Base-by-base conservation (phyloP, 2,113 vertebrate genomes). In the Dipodomys merriami region DNA sequence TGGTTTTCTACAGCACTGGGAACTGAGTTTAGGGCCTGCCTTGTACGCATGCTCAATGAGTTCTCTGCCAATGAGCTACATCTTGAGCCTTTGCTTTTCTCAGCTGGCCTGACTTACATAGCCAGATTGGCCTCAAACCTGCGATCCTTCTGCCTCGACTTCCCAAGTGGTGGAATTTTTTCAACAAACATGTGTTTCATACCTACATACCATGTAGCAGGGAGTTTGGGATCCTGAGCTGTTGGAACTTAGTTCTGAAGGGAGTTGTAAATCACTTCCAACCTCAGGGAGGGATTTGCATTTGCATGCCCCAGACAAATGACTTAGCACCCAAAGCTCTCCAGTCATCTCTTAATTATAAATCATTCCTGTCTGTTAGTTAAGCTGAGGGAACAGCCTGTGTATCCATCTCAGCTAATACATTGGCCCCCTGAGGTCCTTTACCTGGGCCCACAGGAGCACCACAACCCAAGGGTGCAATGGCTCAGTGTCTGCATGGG, bases 261-360 rank as follows among this genome's bases (percentile, higher is more conserved):
- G n/a, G 69, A 35, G 29, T 77, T 76, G 39, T 83, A 35, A 68
- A 18, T 84, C 49, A 33, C 4, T 35, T 68, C 16, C 23, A 23
- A 0, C 60, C 65, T 81, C 65, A 2, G 23, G 60, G 64, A 23
- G 39, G 65, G 12, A 6, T 27, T 62, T 78, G 60, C 5, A 10
- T 78, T 64, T 25, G 4, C 29, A 78, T 76, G 30, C 64, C 33
- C 76, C 9, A n/a, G 46, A 81, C 92, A 82, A 62, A 87, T 25
- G 65, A 35, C 30, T 76, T 71, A 44, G 30, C 53, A 9, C 18
- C 60, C 39, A 73, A 86, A 72, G 81, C 68, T 18, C 4, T 39
- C 27, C 6, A n/a, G 23, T 53, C 29, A 23, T 67, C 71, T 93
- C 90, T 82, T 68, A 53, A 60, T 86, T 85, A 87, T 67, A 85